Conservation (phyloP, 2,113 vertebrate species). For the Neofelis nebulosa region DNA sequence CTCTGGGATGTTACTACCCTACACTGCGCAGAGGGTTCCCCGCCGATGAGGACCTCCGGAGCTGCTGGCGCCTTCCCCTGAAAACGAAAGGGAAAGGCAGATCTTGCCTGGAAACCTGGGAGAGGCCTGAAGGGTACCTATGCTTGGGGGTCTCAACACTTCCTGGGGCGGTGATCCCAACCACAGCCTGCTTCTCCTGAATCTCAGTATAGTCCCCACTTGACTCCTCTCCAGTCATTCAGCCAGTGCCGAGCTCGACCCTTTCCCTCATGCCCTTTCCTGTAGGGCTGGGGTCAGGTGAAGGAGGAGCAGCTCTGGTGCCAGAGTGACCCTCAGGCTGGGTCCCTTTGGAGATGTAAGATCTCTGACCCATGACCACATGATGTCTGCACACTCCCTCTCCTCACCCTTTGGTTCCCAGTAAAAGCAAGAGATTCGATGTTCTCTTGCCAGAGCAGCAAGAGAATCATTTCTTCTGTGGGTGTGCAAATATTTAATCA, state of each 20-base stretch:
- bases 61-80: not conserved
- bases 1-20: not conserved
- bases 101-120: not conserved
- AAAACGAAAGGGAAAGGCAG: conserved; percentile 69
- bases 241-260: not conserved
- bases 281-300: not conserved
- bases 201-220: not conserved
- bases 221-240: not conserved
- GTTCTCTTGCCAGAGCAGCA: not conserved
- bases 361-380: not conserved
- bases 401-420: not conserved
- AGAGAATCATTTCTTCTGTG: conserved; percentile 46
- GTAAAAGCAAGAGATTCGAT: not conserved
- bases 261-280: not conserved
- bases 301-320: not conserved
- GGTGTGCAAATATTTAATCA: conserved; percentile 44
- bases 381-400: not conserved
- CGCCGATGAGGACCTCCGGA: not conserved
- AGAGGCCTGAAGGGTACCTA: not conserved
- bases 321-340: not conserved
- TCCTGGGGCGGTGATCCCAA: not conserved
- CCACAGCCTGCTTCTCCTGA: not conserved
- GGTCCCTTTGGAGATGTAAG: not conserved
- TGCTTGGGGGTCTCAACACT: not conserved
- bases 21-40: not conserved